Base-by-base conservation (phyloP, 2,113 vertebrate genomes). In the Eleginops maclovinus region DNA sequence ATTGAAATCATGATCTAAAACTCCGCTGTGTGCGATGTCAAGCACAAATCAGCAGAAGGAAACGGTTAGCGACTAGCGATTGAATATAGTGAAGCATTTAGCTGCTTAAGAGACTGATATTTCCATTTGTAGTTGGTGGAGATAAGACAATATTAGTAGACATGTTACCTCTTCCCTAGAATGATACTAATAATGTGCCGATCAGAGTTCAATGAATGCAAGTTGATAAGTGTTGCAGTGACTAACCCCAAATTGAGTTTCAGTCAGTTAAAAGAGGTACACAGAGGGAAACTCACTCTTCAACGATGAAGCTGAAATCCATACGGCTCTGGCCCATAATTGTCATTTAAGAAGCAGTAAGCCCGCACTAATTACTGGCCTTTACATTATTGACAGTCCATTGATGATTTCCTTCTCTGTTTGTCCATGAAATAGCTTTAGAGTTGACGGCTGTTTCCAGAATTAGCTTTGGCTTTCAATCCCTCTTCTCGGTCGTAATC, bases 381-480 rank as follows among this genome's bases (percentile, higher is more conserved):
- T 91, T 90, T 91, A 72, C 68, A 65, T 84, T 87, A 90, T 88
- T 79, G 78, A 91, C 84, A 62, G 71, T 36, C 46, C 79, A 89
- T 91, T 22, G 56, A 84, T 77, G 58, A 73, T 55, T 78, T 64
- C 54, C 66, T 62, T 22, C 43, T 75, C 71, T 77, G 72, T 67
- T 73, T 81, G 89, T 83, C 21, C 47, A 75, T 54, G 41, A 66
- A 67, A 76, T 77, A 66, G 68, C 26, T 62, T 72, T 46, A 58
- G 68, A 63, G 41, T 69, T 66, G 72, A 63, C 63, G 49, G 40
- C 77, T 31, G 41, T 79, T 82, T 82, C 75, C 61, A 22, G 46
- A 77, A 89, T 75, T 56, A 77, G 75, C 50, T 19, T 36, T 17
- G 46, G 19, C 50, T 40, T 68, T 72, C 26, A 7, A 26, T 36